A percentile compares a stretch with the other conserved stretches of the same genome.
phyloP scores from a whole-genome alignment of 2,888 invertebrate genomes.

The Spisula subtruncata region DNA sequence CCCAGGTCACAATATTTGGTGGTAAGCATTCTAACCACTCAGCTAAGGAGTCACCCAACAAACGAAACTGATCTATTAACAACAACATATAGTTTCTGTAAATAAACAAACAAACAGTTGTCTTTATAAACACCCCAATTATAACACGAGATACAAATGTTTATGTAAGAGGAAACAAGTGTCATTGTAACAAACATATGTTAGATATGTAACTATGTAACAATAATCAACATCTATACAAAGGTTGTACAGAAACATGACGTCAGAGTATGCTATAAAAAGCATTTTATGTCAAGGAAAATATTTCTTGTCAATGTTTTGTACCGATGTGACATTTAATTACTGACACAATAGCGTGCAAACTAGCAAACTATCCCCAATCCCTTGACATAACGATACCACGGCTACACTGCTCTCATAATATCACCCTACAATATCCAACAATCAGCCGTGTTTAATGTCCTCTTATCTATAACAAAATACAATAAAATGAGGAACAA shows the following conservation, averaged over 20 bases:
- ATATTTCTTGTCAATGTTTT: background rate
- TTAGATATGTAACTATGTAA: background rate
- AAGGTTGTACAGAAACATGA: background rate
- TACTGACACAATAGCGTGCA: background rate
- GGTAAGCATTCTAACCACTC: too few relatives aligned
- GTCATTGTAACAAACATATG: too few relatives aligned
- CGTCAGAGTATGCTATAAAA: background rate
- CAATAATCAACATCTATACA: background rate
- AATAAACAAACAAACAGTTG: too few relatives aligned
- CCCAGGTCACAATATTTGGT: too few relatives aligned
- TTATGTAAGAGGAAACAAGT: too few relatives aligned
- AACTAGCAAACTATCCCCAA: background rate
- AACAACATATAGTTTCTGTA: too few relatives aligned
- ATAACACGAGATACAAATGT: too few relatives aligned
- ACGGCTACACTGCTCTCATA: background rate
- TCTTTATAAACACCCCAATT: too few relatives aligned
- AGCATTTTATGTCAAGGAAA: background rate
- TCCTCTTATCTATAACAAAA: background rate
- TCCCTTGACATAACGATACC: background rate
- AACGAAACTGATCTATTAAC: too few relatives aligned
- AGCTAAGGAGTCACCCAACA: too few relatives aligned
- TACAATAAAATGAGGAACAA: background rate
- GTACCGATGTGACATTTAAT: background rate
- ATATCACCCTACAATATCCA: background rate
- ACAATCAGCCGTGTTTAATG: background rate